phyloP scores from a whole-genome alignment of 2,113 vertebrate genomes.

The Notothenia coriiceps region DNA sequence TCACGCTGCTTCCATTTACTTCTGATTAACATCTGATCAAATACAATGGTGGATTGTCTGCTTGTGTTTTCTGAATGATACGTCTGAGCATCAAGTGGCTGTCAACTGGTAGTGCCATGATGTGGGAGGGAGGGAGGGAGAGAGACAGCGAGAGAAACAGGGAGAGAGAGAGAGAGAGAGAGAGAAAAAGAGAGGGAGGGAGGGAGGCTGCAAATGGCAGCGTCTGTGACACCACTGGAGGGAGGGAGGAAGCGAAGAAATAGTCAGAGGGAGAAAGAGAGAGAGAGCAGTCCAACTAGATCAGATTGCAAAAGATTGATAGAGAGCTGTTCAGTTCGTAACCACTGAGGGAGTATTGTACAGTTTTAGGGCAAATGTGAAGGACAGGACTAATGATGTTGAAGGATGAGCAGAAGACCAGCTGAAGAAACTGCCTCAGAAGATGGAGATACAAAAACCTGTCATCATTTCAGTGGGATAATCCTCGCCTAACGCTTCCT shows the following conservation, averaged over 20 bases:
- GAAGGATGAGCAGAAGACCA: conserved; percentile 45
- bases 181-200: conserved; percentile 13
- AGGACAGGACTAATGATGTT: conserved; percentile 51
- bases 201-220: conserved; percentile 80
- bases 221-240: conserved; percentile 80
- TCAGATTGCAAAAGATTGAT: conserved; percentile 83
- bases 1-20: conserved; percentile 42
- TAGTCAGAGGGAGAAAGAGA: conserved; percentile 59
- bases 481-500: conserved; percentile 14
- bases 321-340: conserved; percentile 70
- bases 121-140: conserved; percentile 50
- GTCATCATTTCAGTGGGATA: conserved; percentile 58
- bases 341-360: conserved; percentile 48
- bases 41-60: conserved; percentile 50
- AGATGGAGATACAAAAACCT: conserved; percentile 71
- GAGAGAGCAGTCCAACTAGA: conserved; percentile 74
- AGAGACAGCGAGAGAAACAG: conserved; percentile 35
- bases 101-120: conserved; percentile 78
- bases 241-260: conserved; percentile 62
- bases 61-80: conserved; percentile 73
- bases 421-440: conserved; percentile 51
- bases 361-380: conserved; percentile 57
- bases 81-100: conserved; percentile 78
- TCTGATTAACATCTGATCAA: conserved; percentile 46
- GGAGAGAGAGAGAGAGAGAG: conserved; percentile 46